Evolutionary conservation across 2,797 vertebrate genomes (phyloP), one percentile per base, ranked within the genome.

Genomic region (Falco peregrinus): DNA sequence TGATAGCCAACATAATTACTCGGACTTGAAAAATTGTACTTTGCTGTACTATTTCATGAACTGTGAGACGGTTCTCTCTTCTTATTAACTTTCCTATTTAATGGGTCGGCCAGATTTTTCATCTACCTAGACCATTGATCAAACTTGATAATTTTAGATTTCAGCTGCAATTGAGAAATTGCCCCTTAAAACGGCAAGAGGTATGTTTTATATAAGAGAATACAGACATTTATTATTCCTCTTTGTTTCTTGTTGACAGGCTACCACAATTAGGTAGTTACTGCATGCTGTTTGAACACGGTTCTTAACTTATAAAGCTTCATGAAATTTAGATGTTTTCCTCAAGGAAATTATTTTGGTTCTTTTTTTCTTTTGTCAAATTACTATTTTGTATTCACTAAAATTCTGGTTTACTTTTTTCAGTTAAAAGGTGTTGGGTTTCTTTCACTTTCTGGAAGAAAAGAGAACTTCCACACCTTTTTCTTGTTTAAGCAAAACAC

Each of bases 1-100:
- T 95, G 86, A 97, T 96, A 97, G 88, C 93, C 89, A 96, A 95
- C 54, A 67, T 97, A 98, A 98, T 98, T 97, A 95, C 92, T 82
- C 70, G 84, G 95, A 97, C 95, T 97, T 98, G 97, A 98, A 97
- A 98, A 98, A 98, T 97, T 97, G 95, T 89, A 89, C 92, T 96
- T 96, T 94, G 73, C 94, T 96, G 92, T 97, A 92, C 87, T 97
- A 95, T 96, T 97, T 97, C 95, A 95, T 94, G 95, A 97, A 96
- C 94, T 97, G 86, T 96, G 92, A 97, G 89, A 93, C 1, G 16
- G 93, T 97, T 92, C 94, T 96, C 53, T 90, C 78, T 93, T 97
- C 89, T 91, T 96, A 97, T 97, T 97, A 96, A 95, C 76, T 96
- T 95, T 94, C 84, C 61, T 93, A 96, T 89, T 96, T 97, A 97